Evolutionary conservation across 2,797 vertebrate genomes (phyloP).

Genomic region (Carduelis carduelis): DNA sequence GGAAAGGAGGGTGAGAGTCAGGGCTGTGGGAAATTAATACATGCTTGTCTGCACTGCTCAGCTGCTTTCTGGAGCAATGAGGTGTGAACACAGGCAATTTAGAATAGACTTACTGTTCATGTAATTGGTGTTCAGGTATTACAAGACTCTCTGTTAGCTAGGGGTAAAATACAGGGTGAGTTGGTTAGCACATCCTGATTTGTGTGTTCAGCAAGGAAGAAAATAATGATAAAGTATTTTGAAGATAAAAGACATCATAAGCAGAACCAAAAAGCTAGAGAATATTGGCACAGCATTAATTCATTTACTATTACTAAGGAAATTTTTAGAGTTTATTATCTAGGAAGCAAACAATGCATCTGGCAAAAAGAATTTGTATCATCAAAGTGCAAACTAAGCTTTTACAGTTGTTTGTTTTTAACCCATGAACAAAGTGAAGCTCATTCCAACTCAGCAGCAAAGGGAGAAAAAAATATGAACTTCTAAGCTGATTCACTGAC

Average conservation of each 20-base stretch:
- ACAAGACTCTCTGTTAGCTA: background rate
- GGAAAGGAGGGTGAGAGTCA: background rate
- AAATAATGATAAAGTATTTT: background rate
- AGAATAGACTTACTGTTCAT: background rate
- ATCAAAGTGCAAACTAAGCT: background rate
- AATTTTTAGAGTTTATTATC: background rate
- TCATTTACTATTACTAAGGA: background rate
- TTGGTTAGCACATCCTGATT: background rate
- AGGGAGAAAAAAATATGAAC: background rate
- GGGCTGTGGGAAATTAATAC: background rate
- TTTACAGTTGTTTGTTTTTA: background rate
- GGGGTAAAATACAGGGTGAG: background rate
- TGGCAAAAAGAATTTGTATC: background rate
- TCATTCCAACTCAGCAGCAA: background rate
- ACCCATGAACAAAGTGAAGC: background rate
- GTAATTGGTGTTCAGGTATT: background rate
- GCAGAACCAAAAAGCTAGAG: background rate
- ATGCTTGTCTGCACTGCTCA: background rate
- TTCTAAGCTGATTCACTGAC: background rate
- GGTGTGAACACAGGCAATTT: background rate
- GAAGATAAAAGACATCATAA: background rate
- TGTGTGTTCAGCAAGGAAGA: background rate
- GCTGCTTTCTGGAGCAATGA: background rate
- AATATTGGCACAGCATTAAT: background rate
- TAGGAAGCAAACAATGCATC: background rate